Evolutionary conservation across 2,888 invertebrate species (phyloP), one percentile per base, ranked within the genome.

Genomic region (Lamproptera curius): DNA sequence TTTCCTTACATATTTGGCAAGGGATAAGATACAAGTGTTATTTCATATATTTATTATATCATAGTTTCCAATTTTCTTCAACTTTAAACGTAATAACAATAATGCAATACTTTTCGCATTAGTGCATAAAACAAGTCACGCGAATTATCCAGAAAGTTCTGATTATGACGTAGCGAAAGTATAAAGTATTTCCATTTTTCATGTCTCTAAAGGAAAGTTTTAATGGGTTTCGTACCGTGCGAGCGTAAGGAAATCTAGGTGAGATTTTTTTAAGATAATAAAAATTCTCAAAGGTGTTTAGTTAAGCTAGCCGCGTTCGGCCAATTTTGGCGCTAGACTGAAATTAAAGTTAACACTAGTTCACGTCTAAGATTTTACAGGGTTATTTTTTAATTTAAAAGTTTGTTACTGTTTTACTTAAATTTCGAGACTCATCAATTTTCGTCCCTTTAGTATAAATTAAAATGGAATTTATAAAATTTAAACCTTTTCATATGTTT

Each of bases 101-200:
- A 41, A 41, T 41, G 23, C 31, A 37, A 16, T 8, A 42, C 37
- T 42, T 31, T 13, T 10, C 6, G 16, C 16, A 16, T 38, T 20
- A 38, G 56, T 50, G 53, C 53, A 55, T 55, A 53, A 42, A 52
- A 62, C 65, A 59, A 70, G 66, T 71, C 69, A 72, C 64, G 65
- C 62, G 62, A 63, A 73, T 67, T 69, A 71, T 66, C 58, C 63
- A 65, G 62, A 62, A 62, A 59, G 54, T 65, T 58, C 41, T 42
- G 45, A 46, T 48, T 52, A 52, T 48, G 56, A 55, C 52, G 51
- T 42, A 46, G 42, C 51, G 52, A 57, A 60, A 67, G 65, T 64
- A 63, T 56, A 65, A 63, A 67, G 62, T 63, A 62, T 65, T 69
- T 71, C 70, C 71, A 78, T 76, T 78, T 76, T 76, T 78, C 73